Conservation (phyloP, 1,140 invertebrate species). For the Drosophila persimilis region DNA sequence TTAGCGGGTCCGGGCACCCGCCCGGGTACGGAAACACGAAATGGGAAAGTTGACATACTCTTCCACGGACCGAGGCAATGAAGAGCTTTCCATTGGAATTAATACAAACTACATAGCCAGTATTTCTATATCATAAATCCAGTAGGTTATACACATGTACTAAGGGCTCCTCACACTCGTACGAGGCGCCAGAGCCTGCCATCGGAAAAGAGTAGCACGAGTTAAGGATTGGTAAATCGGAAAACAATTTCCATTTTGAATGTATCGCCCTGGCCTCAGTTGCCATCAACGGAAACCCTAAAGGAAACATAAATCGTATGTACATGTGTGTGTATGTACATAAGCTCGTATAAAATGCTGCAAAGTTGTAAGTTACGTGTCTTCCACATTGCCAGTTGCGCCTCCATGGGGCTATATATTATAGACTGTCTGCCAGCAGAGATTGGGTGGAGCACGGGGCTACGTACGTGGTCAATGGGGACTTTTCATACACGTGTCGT, state of each 20-base stretch:
- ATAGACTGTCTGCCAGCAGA: constrained; percentile 27
- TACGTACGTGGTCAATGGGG: constrained; percentile 52
- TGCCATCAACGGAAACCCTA: constrained; percentile 25
- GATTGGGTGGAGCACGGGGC: constrained; percentile 9
- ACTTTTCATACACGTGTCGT: constrained; percentile 43
- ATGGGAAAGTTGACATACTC: constrained; percentile 8
- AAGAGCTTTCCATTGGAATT: no score
- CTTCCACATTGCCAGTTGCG: constrained; percentile 48
- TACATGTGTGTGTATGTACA: constrained; percentile 3
- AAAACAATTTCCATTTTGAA: constrained; percentile 18
- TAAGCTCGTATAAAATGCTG: constrained; percentile 39
- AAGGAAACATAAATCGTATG: constrained; percentile 37
- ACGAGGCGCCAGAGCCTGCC: no score
- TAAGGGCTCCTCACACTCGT: no score
- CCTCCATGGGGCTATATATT: constrained; percentile 64
- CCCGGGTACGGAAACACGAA: neutral
- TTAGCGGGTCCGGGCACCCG: no score
- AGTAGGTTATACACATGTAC: no score
- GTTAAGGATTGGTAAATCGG: constrained; percentile 7
- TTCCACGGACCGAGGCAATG: neutral
- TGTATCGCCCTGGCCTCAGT: constrained; percentile 2
- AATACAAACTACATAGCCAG: no score
- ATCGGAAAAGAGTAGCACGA: neutral
- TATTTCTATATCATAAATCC: no score
- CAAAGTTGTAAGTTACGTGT: constrained; percentile 64